Base-by-base conservation (phyloP, 2,113 vertebrate species). In the Acrocephalus arundinaceus region DNA sequence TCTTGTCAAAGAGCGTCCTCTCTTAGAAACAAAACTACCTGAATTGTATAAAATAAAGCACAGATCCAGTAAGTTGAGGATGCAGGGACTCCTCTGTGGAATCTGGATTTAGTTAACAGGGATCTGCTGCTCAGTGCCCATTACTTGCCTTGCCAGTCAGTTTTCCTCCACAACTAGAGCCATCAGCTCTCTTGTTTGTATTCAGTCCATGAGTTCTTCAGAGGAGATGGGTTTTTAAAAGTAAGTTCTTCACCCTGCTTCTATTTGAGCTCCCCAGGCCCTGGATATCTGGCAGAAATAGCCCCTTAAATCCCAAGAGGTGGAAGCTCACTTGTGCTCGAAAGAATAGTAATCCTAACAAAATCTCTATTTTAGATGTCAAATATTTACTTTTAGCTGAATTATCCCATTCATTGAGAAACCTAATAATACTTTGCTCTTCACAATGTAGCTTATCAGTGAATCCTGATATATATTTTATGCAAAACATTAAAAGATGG, bases 351-450 rank as follows among this genome's bases (percentile, higher is more conserved):
- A 87, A 93, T 85, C 45, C 74, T 91, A 87, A 43, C 31, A 85
- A 92, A 87, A 24, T 75, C 5, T 55, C 79, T 90, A 16, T 79
- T 95, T 90, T 77, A 33, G 46, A 59, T 74, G 57, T 84, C 86
- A 87, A 63, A 84, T 93, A 88, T 95, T 96, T 95, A 83, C 87
- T 91, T 91, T 65, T 52, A 88, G 35, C 55, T 86, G 39, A 91
- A 91, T 91, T 82, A 59, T 68, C 30, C 79, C 52, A 59, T 83
- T 54, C 87, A 78, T 61, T 83, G 57, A 79, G 71, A 86, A 88
- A 67, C 66, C 55, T 59, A 67, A 83, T 51, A 86, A 48, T 59
- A 62, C 63, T 52, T 88, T 59, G 71, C 59, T 87, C 48, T 62
- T 82, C 15, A 58, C 61, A 72, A 46, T n/a, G 49, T 67, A 74